Evolutionary conservation across 2,797 vertebrate species (phyloP).

Genomic region (Kryptolebias ocellatus): DNA sequence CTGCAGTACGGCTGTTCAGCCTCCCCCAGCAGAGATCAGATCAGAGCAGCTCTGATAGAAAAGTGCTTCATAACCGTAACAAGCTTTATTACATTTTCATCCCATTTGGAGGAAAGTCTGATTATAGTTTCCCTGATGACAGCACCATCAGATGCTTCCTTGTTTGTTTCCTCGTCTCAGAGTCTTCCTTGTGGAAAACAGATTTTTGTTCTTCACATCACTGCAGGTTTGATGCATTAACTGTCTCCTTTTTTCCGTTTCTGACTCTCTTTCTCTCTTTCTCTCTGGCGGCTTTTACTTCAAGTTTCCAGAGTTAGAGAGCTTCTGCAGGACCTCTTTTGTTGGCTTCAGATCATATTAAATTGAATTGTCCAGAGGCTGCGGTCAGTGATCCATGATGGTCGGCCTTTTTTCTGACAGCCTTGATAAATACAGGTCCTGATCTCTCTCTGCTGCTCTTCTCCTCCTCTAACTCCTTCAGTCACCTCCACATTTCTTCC

Average conservation of each 20-base stretch:
- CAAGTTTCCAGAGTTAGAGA: slow-evolving; percentile 37
- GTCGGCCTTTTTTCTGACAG: slow-evolving; percentile 56
- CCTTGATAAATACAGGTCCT: slow-evolving; percentile 66
- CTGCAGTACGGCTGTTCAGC: neutral
- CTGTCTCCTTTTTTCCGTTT: neutral
- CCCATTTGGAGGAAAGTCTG: slow-evolving; percentile 40
- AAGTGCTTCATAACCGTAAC: slow-evolving; percentile 14
- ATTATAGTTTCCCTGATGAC: slow-evolving; percentile 55
- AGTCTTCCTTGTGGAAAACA: slow-evolving; percentile 8
- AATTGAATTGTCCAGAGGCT: slow-evolving; percentile 63
- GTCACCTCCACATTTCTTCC: slow-evolving; percentile 22
- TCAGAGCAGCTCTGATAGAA: too few relatives aligned
- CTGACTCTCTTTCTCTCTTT: slow-evolving; percentile 9
- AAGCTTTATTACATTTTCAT: slow-evolving; percentile 44
- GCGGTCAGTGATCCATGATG: slow-evolving; percentile 64
- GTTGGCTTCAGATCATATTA: slow-evolving; percentile 54
- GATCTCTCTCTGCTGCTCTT: slow-evolving; percentile 45
- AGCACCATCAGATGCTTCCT: slow-evolving; percentile 22
- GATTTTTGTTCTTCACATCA: slow-evolving; percentile 17
- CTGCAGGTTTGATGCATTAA: neutral
- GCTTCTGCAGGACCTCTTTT: slow-evolving; percentile 39
- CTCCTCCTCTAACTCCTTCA: slow-evolving; percentile 21
- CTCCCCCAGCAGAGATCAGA: neutral
- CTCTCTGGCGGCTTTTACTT: slow-evolving; percentile 32
- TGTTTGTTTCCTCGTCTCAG: slow-evolving; percentile 27